Percentiles rank a stretch among this genome's conserved stretches.
Conservation (phyloP, 30 jellyfish, hydroid and myxozoan species). For the Chironex yamaguchii region DNA sequence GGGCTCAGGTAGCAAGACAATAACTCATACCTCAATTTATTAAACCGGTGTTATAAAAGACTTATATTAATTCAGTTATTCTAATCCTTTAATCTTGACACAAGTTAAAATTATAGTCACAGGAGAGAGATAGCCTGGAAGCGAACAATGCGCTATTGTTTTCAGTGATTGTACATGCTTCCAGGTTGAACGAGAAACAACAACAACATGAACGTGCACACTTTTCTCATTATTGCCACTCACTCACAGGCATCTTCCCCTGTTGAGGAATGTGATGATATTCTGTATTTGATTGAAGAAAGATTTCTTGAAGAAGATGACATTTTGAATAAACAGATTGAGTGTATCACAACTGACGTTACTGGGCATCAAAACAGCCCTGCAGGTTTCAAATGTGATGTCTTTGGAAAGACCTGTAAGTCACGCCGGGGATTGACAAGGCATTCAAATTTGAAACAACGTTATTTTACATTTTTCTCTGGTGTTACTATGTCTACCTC, state of each 20-base stretch:
- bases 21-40: too few species aligned
- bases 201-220: slow-evolving; percentile 53
- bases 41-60: too few species aligned
- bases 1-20: too few species aligned
- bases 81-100: too few species aligned
- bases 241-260: slow-evolving; percentile 14
- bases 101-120: too few species aligned
- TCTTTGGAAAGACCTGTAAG: slow-evolving; percentile 54
- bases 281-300: slow-evolving; percentile 31
- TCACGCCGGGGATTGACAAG: slow-evolving; percentile 68
- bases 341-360: slow-evolving; percentile 11
- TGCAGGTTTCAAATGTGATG: slow-evolving; percentile 24
- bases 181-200: slow-evolving; percentile 48
- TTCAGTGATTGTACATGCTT: too few species aligned
- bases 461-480: slow-evolving; percentile 5
- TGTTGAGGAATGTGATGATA: slow-evolving; percentile 35
- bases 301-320: slow-evolving; percentile 32
- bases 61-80: too few species aligned
- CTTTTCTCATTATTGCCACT: slow-evolving; percentile 17
- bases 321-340: background rate
- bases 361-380: background rate
- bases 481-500: slow-evolving; percentile 22
- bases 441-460: slow-evolving; percentile 49
- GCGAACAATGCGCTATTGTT: too few species aligned
- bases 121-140: too few species aligned